A percentile compares a stretch with the other conserved stretches of the same genome.
Conservation (phyloP, 1,140 invertebrate species). For the Aphelinus atriplicis region DNA sequence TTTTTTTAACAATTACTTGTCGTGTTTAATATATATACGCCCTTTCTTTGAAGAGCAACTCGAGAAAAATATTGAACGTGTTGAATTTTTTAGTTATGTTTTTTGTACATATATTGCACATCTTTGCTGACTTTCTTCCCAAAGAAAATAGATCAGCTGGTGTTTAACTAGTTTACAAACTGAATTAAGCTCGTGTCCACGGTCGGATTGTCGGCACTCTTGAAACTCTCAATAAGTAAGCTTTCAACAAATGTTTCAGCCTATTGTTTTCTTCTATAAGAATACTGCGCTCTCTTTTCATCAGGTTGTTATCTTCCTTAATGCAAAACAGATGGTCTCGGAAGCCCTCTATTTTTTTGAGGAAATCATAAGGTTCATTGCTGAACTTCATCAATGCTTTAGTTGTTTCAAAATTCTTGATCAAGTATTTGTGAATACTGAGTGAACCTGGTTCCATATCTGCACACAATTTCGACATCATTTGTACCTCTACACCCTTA, state of each 20-base stretch:
- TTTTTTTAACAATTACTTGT: constrained; percentile 11
- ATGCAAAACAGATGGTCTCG: constrained; percentile 58
- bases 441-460: constrained; percentile 48
- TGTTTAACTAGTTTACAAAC: too few relatives aligned
- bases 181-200: constrained; percentile 14
- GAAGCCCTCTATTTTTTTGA: constrained; percentile 56
- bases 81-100: constrained; percentile 28
- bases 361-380: constrained; percentile 46
- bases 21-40: not conserved
- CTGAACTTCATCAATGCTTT: constrained; percentile 11
- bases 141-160: too few relatives aligned
- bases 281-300: constrained; percentile 46
- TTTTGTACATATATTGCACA: constrained; percentile 6
- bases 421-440: constrained; percentile 48
- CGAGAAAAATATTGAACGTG: constrained; percentile 10
- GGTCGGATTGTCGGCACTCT: constrained; percentile 41
- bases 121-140: not conserved
- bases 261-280: constrained; percentile 52
- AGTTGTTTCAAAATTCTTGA: constrained; percentile 36
- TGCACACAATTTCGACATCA: constrained; percentile 51
- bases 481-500: constrained; percentile 48
- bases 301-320: constrained; percentile 54
- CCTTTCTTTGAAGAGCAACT: too few relatives aligned
- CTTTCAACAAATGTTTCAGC: constrained; percentile 48
- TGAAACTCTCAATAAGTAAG: constrained; percentile 50